Percentiles rank a stretch among this genome's conserved stretches.
phyloP scores from a whole-genome alignment of 1,140 invertebrate species.

The Dendrolimus punctatus region DNA sequence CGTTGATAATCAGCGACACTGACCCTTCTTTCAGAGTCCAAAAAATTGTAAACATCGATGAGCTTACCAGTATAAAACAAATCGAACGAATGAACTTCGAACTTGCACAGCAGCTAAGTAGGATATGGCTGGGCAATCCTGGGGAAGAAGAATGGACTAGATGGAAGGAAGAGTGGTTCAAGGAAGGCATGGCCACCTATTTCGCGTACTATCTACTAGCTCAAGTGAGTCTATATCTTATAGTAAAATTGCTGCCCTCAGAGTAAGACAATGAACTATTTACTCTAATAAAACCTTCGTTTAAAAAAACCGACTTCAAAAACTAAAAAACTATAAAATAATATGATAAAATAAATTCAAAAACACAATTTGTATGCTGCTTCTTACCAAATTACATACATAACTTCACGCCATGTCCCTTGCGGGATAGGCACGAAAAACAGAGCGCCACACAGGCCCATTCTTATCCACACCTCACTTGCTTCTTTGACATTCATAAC shows the following conservation, averaged over 20 bases:
- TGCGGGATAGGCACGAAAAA: too few species aligned
- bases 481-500: too few species aligned
- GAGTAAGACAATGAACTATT: constrained; percentile 1
- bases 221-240: constrained; percentile 27
- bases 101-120: constrained; percentile 46
- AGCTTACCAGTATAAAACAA: constrained; percentile 47
- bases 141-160: constrained; percentile 39
- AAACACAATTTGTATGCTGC: too few species aligned
- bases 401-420: too few species aligned
- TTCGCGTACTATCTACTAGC: constrained; percentile 53
- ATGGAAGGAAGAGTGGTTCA: constrained; percentile 63
- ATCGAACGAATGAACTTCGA: constrained; percentile 47
- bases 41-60: constrained; percentile 23
- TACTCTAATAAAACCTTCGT: too few species aligned
- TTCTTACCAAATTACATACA: too few species aligned
- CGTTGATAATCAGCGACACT: too few species aligned
- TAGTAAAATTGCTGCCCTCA: neutral
- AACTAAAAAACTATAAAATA: too few species aligned
- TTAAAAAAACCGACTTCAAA: too few species aligned
- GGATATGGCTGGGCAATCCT: constrained; percentile 58
- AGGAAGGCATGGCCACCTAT: constrained; percentile 58
- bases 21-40: constrained; percentile 28
- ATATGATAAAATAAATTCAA: too few species aligned
- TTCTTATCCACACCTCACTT: too few species aligned
- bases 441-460: too few species aligned